A percentile compares a stretch with the other conserved stretches of the same genome.
Evolutionary conservation across 2,888 invertebrate genomes (phyloP).

Genomic region (Lepetodrilus schrolli): DNA sequence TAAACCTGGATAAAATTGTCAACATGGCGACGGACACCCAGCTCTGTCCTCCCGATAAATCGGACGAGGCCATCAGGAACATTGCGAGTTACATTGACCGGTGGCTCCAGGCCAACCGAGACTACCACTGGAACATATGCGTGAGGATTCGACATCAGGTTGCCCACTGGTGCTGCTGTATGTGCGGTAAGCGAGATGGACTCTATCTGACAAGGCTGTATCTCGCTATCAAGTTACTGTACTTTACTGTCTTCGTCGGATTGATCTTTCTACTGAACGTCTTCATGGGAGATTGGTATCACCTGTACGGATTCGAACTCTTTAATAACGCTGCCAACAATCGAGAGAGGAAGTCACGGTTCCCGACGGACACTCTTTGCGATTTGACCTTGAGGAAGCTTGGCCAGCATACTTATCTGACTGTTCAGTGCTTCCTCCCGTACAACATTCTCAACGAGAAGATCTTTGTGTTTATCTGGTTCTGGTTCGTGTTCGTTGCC

Average conservation of each 20-base stretch:
- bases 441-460: slow-evolving; percentile 38
- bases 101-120: slow-evolving; percentile 65
- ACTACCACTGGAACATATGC: slow-evolving; percentile 61
- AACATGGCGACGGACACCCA: slow-evolving; percentile 62
- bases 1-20: slow-evolving; percentile 64
- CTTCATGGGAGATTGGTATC: slow-evolving; percentile 64
- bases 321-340: slow-evolving; percentile 53
- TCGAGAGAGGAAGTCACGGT: slow-evolving; percentile 43
- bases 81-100: slow-evolving; percentile 63
- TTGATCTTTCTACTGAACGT: slow-evolving; percentile 69
- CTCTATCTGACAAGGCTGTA: slow-evolving; percentile 69
- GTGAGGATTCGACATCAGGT: slow-evolving; percentile 58
- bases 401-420: slow-evolving; percentile 34
- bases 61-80: slow-evolving; percentile 56
- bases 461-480: slow-evolving; percentile 37
- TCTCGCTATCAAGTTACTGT: slow-evolving; percentile 65
- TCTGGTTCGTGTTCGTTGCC: slow-evolving; percentile 35
- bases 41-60: slow-evolving; percentile 50
- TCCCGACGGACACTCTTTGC: slow-evolving; percentile 44
- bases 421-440: slow-evolving; percentile 35
- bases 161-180: slow-evolving; percentile 59
- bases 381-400: slow-evolving; percentile 44
- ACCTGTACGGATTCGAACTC: slow-evolving; percentile 63
- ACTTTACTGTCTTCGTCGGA: slow-evolving; percentile 66
- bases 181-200: slow-evolving; percentile 66